phyloP scores from a whole-genome alignment of 2,113 vertebrate genomes.

The Tympanuchus pallidicinctus region DNA sequence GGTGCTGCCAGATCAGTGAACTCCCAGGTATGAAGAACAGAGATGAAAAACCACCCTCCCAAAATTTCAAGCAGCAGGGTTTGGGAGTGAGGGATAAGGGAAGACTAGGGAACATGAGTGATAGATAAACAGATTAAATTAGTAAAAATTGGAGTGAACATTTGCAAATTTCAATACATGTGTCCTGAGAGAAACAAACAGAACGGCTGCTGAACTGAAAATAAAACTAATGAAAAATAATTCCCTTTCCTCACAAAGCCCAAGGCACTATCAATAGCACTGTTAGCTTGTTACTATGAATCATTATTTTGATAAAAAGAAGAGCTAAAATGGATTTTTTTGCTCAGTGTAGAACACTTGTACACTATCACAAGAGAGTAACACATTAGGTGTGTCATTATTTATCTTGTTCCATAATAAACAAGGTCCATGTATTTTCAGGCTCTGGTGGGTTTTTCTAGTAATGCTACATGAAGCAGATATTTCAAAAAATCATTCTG shows the following conservation, averaged over 20 bases:
- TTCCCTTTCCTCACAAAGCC: neutral
- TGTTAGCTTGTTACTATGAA: neutral
- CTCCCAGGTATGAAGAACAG: neutral
- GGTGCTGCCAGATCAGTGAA: neutral
- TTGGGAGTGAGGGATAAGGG: neutral
- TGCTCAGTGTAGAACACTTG: neutral
- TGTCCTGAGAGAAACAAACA: neutral
- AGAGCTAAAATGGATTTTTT: neutral
- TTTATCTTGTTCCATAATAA: constrained; percentile 10
- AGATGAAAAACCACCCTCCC: neutral
- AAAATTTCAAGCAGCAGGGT: neutral
- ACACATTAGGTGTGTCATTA: neutral
- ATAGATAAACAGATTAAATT: neutral
- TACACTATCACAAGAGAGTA: neutral
- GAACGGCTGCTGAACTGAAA: constrained; percentile 5
- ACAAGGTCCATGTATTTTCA: constrained; percentile 23
- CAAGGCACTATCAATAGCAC: neutral
- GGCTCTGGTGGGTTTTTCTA: constrained; percentile 9
- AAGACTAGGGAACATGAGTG: neutral
- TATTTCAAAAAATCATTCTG: neutral
- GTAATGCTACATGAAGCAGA: neutral
- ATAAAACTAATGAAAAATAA: constrained; percentile 31
- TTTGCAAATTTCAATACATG: neutral
- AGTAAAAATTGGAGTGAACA: neutral
- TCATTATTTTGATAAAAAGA: constrained; percentile 5